These are phyloP conservation scores for Crypturellus undulatus DNA, from an alignment of 2,113 vertebrate species.

Conservation along the genomic window DNA sequence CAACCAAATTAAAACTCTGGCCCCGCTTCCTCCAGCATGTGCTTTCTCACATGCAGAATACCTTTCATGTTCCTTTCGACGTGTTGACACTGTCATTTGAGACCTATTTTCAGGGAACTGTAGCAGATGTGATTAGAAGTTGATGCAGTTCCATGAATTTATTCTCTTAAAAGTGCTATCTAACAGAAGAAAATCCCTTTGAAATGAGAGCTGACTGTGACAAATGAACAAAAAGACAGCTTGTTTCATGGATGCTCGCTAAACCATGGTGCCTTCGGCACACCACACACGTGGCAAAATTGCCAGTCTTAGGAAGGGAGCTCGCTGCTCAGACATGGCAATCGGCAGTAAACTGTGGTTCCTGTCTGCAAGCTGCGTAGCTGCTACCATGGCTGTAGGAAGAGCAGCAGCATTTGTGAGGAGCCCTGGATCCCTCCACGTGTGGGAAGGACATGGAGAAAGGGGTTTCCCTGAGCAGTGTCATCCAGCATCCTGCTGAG, in stretches of 20 bases:
- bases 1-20: not conserved
- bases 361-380: fast-evolving
- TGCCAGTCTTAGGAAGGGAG: not conserved
- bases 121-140: not conserved
- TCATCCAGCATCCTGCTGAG: not conserved
- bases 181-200: not conserved
- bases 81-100: not conserved
- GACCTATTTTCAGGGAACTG: conserved; percentile 13
- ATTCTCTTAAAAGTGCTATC: not conserved
- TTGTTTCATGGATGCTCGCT: not conserved
- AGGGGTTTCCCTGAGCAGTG: not conserved
- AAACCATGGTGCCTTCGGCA: not conserved
- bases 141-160: not conserved
- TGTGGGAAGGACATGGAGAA: not conserved
- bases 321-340: not conserved
- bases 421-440: not conserved
- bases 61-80: not conserved
- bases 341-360: not conserved
- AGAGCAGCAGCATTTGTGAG: not conserved
- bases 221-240: not conserved
- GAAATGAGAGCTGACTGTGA: not conserved
- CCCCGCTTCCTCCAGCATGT: not conserved
- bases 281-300: not conserved
- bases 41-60: not conserved
- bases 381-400: fast-evolving